Base-by-base conservation (phyloP, 92 coral and sea anemone species). In the Heteractis magnifica region DNA sequence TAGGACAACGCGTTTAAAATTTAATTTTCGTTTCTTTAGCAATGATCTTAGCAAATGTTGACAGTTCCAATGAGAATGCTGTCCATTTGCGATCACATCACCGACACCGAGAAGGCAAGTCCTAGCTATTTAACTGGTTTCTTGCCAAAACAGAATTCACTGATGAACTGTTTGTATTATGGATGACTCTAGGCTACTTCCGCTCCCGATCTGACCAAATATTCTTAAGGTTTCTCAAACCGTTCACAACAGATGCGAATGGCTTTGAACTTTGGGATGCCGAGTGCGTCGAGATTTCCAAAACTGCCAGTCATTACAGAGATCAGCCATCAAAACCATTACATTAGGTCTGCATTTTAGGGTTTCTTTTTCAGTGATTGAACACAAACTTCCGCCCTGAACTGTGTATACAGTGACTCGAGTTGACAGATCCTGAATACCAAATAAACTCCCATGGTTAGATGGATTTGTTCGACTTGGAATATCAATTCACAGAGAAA, bases 41-140 rank as follows among this genome's bases (percentile, higher is more conserved):
- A 91, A 93, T 93, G 94, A 91, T 91, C 87, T 88, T 64, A 91
- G 84, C 64, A 71, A 77, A 74, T 78, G 81, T 48, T 91, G 94
- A 88, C 94, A 91, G 94, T 84, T 91, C 52, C 50, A n/a, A 51
- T 72, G 84, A 48, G 85, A 85, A 82, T 81, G 79, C 70, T 75
- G 86, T 71, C 83, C 83, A 62, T 70, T 60, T 64, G 86, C 71
- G 77, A 87, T 90, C 93, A 90, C 80, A 81, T 90, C 89, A 87
- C 86, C 84, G 79, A 62, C 86, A 79, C 21, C 72, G 48, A 84
- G 82, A 84, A 83, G 91, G 71, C 92, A 83, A 65, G 49, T 48
- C 73, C 55, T 76, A 52, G 16, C 68, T 15, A 11, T 78, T 44
- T 51, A 77, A 86, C 92, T 89, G 92, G 90, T 89, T 85, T 78